Evolutionary conservation across 2,888 invertebrate species (phyloP).

Genomic region (Coelinius sp.): DNA sequence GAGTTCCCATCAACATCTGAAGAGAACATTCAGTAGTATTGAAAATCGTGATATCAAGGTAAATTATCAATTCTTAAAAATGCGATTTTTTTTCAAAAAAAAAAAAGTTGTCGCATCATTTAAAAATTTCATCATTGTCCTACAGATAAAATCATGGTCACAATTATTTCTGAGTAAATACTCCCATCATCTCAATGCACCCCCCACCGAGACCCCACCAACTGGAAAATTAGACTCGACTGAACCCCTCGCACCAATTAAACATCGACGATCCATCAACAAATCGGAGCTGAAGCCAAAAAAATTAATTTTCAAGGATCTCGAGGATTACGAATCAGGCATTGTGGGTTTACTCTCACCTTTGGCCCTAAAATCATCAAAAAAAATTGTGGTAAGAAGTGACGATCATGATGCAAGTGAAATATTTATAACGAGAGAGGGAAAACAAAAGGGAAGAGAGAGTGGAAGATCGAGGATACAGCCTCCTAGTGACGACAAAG

Average conservation of each 20-base stretch:
- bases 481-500: constrained; percentile 28
- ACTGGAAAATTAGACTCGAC: constrained; percentile 19
- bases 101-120: background rate
- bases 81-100: background rate
- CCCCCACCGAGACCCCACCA: constrained; percentile 26
- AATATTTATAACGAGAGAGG: background rate
- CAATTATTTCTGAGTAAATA: constrained; percentile 18
- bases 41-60: background rate
- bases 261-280: constrained; percentile 46
- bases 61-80: background rate
- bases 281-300: constrained; percentile 53
- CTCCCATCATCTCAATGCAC: background rate
- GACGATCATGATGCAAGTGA: constrained; percentile 1
- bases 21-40: constrained; percentile 13
- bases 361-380: background rate
- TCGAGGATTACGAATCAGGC: constrained; percentile 44
- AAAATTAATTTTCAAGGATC: constrained; percentile 51
- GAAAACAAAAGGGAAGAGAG: background rate
- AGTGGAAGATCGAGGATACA: background rate
- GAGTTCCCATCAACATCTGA: background rate
- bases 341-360: constrained; percentile 2
- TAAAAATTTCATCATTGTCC: background rate
- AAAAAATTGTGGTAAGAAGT: background rate
- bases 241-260: constrained; percentile 53
- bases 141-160: constrained; percentile 12